Evolutionary conservation across 2,888 invertebrate genomes (phyloP), one percentile per base, ranked within the genome.

Genomic region (Cephus nigrinus): DNA sequence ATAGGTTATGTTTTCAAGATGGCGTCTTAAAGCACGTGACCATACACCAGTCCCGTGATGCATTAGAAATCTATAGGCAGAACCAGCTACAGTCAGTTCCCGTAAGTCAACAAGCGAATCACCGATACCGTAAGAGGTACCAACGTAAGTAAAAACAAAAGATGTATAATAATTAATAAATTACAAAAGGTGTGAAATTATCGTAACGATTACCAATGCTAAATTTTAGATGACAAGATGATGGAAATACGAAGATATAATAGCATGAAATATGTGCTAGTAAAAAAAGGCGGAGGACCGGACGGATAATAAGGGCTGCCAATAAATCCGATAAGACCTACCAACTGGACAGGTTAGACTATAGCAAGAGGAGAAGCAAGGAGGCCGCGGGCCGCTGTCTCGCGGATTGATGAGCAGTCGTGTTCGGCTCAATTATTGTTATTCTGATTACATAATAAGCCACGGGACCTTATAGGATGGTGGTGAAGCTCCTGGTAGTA

Each of bases 321-420:
- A 55, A 55, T 55, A 55, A 55, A 55, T 55, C 23, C 55, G 55
- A 55, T 55, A 55, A 55, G 55, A 5, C 55, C 55, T 55, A 55
- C 55, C 55, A 55, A 55, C 55, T 55, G 55, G 23, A 55, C 55
- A 55, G 55, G 55, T 55, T 55, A 55, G 55, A 55, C 55, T 55
- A 55, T 55, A 55, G 9, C 55, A 23, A 55, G 55, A 55, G 55
- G 23, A 9, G 55, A 55, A 55, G 55, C 55, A 23, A 55, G 23
- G 55, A 55, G 74, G 84, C 86, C 85, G 76, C 79, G 76, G 88
- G 85, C 88, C 82, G 89, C 87, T 90, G 88, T 82, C 83, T 87
- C 84, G 81, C 83, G 84, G 88, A 90, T 90, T 89, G 90, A 90
- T 88, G 89, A 88, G 89, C 84, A 86, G 87, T 87, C 87, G 86